Conservation (phyloP, 30 jellyfish, hydroid and myxozoan genomes). For the Calvadosia cruxmelitensis region DNA sequence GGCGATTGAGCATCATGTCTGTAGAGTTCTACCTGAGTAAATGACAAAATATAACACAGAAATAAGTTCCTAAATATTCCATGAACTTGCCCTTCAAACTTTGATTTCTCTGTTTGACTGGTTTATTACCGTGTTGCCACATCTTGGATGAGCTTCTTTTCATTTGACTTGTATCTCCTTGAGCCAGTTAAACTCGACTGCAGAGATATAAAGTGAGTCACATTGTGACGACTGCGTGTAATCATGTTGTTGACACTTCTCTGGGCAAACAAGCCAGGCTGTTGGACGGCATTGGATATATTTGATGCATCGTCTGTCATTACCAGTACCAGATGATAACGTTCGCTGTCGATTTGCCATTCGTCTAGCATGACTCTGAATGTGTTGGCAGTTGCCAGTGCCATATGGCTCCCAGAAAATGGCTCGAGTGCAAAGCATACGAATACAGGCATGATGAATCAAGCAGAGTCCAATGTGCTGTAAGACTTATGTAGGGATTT, state of each 20-base stretch:
- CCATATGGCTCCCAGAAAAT: constrained; percentile 43
- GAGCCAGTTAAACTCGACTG: constrained; percentile 46
- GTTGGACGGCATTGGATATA: constrained; percentile 28
- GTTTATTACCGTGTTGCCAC: too few species aligned
- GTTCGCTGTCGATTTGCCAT: constrained; percentile 33
- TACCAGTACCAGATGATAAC: constrained; percentile 43
- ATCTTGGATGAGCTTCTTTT: too few species aligned
- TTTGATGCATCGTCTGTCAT: constrained; percentile 62
- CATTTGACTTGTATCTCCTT: constrained; percentile 41
- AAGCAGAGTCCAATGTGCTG: constrained; percentile 43
- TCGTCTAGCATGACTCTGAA: constrained; percentile 32
- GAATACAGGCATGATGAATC: too few species aligned
- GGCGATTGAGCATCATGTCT: too few species aligned
- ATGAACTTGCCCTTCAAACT: too few species aligned
- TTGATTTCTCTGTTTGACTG: too few species aligned
- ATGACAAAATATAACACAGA: too few species aligned
- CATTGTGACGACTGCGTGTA: constrained; percentile 25
- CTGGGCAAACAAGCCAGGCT: constrained; percentile 29
- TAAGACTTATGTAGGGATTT: constrained; percentile 29
- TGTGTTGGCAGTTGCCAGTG: constrained; percentile 16
- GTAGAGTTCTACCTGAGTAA: too few species aligned
- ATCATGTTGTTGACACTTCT: constrained; percentile 35
- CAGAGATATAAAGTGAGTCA: constrained; percentile 45
- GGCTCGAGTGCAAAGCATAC: constrained; percentile 26
- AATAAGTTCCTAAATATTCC: too few species aligned